phyloP scores from a whole-genome alignment of 2,797 vertebrate genomes.

The Gallinago stenura region DNA sequence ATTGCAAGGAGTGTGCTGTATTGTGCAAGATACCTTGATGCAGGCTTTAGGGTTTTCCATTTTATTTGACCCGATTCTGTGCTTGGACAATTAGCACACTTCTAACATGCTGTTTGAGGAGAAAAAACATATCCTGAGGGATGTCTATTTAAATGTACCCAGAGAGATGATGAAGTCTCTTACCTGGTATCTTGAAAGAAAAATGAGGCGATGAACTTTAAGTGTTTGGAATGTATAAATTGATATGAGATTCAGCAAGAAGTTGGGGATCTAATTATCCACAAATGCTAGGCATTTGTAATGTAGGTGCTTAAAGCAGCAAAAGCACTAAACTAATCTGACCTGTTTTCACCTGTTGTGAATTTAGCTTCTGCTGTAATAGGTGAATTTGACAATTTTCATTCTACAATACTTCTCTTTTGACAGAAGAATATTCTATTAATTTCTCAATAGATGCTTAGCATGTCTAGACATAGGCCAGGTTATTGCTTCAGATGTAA shows the following conservation, averaged over 20 bases:
- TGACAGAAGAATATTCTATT: neutral
- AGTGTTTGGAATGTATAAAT: neutral
- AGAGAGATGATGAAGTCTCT: neutral
- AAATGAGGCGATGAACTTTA: neutral
- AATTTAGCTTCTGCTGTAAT: neutral
- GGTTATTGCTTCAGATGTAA: neutral
- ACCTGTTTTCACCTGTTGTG: neutral
- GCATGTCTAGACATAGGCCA: neutral
- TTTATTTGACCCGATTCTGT: neutral
- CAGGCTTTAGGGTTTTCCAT: neutral
- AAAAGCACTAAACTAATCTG: neutral
- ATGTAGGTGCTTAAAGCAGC: neutral
- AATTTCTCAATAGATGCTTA: neutral
- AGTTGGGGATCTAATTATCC: neutral
- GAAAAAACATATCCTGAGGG: neutral
- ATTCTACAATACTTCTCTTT: neutral
- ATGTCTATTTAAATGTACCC: neutral
- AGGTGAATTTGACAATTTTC: neutral
- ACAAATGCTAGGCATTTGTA: neutral
- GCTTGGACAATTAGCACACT: neutral
- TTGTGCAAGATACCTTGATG: neutral
- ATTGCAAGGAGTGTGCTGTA: neutral
- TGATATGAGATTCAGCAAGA: neutral
- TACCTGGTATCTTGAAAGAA: neutral
- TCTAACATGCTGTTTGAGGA: neutral